Percentiles rank a stretch among this genome's conserved stretches.
These are phyloP conservation scores for Actinia tenebrosa DNA, from an alignment of 64 coral and sea anemone genomes.

Conservation along the genomic window DNA sequence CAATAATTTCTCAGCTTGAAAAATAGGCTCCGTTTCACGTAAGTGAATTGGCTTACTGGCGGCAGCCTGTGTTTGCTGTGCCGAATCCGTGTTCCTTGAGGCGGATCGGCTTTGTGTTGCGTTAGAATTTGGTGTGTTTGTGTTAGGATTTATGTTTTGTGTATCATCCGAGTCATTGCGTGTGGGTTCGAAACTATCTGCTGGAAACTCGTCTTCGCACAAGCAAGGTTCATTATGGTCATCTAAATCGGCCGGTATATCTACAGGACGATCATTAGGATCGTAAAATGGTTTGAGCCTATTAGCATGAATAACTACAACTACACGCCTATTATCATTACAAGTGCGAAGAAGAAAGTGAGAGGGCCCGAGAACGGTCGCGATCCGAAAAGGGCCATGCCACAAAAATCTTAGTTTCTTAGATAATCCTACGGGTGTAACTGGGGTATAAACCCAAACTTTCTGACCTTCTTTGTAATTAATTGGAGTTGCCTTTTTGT, in stretches of 20 bases:
- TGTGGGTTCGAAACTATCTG: slow-evolving; percentile 3
- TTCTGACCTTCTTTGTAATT: slow-evolving; percentile 16
- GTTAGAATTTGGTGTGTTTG: neutral
- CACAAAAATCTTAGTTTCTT: slow-evolving; percentile 30
- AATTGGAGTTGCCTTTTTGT: neutral
- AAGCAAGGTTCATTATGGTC: slow-evolving; percentile 13
- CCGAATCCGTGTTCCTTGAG: neutral
- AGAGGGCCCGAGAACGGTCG: neutral
- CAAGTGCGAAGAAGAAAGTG: slow-evolving; percentile 37
- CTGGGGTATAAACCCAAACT: slow-evolving; percentile 50
- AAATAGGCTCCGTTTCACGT: slow-evolving; percentile 23
- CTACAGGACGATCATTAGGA: slow-evolving; percentile 22
- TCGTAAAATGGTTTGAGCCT: slow-evolving; percentile 33
- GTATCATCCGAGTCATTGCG: neutral
- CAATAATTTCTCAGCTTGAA: slow-evolving; percentile 33
- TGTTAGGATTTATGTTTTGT: neutral
- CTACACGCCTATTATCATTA: slow-evolving; percentile 14
- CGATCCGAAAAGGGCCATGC: slow-evolving; percentile 29
- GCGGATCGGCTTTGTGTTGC: too few relatives aligned
- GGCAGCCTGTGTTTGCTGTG: neutral
- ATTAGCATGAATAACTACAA: slow-evolving; percentile 30
- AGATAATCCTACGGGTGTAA: slow-evolving; percentile 15
- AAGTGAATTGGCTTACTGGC: neutral
- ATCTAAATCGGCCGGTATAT: neutral
- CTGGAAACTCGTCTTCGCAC: neutral